Conservation (phyloP, 2,113 vertebrate genomes). For the Ginglymostoma cirratum region DNA sequence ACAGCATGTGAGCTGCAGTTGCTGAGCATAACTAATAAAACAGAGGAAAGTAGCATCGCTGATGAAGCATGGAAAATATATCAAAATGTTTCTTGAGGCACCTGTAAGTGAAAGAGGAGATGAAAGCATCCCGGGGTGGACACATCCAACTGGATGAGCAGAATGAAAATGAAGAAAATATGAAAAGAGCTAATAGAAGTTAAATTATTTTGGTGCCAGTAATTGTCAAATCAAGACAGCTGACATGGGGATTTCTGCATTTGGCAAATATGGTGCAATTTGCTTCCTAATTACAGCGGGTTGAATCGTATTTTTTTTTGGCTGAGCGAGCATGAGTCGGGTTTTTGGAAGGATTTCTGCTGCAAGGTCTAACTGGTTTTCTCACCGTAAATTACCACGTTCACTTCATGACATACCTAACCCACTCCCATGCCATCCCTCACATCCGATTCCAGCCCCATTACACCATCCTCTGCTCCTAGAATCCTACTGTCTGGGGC, state of each 20-base stretch:
- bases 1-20: background rate
- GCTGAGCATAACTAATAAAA: background rate
- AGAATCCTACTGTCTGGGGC: too few species aligned
- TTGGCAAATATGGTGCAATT: background rate
- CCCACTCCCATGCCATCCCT: too few species aligned
- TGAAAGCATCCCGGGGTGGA: background rate
- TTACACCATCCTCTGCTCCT: too few species aligned
- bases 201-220: background rate
- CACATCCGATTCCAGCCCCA: too few species aligned
- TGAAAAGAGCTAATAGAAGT: background rate
- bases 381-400: too few species aligned
- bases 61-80: background rate
- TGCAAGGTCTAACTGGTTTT: too few species aligned
- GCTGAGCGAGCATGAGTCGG: too few species aligned
- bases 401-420: too few species aligned
- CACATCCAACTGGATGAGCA: background rate
- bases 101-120: background rate
- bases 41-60: background rate
- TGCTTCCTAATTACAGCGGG: background rate
- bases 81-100: background rate
- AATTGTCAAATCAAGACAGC: background rate
- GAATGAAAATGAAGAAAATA: background rate
- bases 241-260: background rate
- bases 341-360: too few species aligned
- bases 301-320: too few species aligned